Evolutionary conservation across 2,888 invertebrate species (phyloP), one percentile per base, ranked within the genome.

Genomic region (Tenthredo livida): DNA sequence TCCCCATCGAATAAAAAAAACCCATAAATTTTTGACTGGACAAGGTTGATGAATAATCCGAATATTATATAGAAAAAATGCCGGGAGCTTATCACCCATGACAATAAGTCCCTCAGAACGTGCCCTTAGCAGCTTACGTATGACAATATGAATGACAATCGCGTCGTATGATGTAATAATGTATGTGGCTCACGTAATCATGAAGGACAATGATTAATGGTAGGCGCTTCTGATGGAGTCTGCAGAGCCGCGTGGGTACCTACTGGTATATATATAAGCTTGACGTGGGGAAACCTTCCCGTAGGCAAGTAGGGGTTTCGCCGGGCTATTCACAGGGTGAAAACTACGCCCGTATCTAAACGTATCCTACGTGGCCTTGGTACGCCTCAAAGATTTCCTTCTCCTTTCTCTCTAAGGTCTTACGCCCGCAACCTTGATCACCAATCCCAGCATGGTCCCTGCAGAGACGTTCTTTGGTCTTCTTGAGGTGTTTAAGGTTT

Each of bases 151-250:
- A 85, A 85, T 85, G 85, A 85, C 80, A 85, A 85, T 78, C 80
- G 82, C 67, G 25, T 40, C 50, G 80, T 61, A 72, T 70, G 54
- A 85, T 82, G 70, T 70, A 80, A 83, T 83, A 83, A 83, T 58
- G 84, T 84, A 84, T 85, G 85, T 82, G 78, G 70, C 82, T 43
- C 85, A 78, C 85, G 85, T 85, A 85, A 80, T 58, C 85, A 72
- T 80, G 43, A 82, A 78, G 85, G 80, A 85, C 85, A 85, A 85
- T 85, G 85, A 85, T 85, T 85, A 85, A 85, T 85, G 85, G 80
- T 72, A 65, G 78, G 47, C 40, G 67, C 47, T 70, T 33, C 50
- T 80, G 80, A 82, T 67, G 78, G 78, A 85, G 85, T 50, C 29
- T 40, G 54, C 37, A 85, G 77, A 78, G 50, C 43, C 61, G 65